These are phyloP conservation scores for Brenthis hecate DNA, from an alignment of 2,888 invertebrate species.

Conservation along the genomic window DNA sequence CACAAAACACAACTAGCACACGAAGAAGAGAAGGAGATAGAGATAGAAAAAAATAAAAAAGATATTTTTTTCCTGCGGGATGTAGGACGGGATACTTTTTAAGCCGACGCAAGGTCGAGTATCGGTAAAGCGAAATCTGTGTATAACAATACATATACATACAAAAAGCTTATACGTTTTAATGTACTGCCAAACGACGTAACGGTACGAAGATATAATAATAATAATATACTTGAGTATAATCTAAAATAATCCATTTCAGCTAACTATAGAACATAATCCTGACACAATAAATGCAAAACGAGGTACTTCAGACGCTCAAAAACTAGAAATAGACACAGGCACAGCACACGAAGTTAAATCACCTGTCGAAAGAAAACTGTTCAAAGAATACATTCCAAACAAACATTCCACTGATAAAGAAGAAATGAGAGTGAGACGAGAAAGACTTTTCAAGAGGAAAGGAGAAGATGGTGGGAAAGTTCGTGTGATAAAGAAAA, in stretches of 20 bases:
- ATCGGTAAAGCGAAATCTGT: too few relatives aligned
- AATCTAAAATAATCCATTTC: constrained; percentile 35
- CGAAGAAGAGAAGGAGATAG: too few relatives aligned
- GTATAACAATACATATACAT: too few relatives aligned
- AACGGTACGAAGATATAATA: too few relatives aligned
- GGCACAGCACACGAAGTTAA: constrained; percentile 53
- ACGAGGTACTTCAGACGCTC: constrained; percentile 41
- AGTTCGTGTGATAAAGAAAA: constrained; percentile 59
- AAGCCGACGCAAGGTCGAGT: too few relatives aligned
- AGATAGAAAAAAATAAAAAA: too few relatives aligned
- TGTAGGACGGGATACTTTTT: too few relatives aligned
- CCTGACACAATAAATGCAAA: constrained; percentile 83
- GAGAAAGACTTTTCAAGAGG: constrained; percentile 73
- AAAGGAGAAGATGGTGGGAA: constrained; percentile 68
- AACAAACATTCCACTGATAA: constrained; percentile 62
- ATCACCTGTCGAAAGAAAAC: constrained; percentile 83
- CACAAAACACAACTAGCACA: too few relatives aligned
- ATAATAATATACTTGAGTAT: too few relatives aligned
- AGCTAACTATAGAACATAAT: constrained; percentile 95
- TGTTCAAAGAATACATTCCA: constrained; percentile 46
- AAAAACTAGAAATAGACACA: constrained; percentile 45
- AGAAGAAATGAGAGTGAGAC: constrained; percentile 74
- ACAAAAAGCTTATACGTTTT: too few relatives aligned
- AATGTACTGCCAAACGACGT: too few relatives aligned
- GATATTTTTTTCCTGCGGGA: too few relatives aligned